Conservation (phyloP, 2,113 vertebrate species). For the Corvus moneduloides region DNA sequence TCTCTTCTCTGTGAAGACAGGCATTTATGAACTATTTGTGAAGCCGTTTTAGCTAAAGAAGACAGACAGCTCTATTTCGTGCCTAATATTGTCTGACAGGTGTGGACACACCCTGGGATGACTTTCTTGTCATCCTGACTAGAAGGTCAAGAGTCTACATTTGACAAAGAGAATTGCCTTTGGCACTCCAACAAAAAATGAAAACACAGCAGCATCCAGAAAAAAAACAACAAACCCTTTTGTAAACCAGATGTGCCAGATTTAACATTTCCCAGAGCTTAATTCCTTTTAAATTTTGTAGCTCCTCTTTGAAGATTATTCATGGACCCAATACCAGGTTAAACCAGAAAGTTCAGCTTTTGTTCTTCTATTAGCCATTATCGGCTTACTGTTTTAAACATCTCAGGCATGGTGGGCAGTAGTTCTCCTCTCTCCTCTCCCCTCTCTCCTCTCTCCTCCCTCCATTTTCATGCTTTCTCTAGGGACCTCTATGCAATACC, state of each 20-base stretch:
- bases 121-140: background rate
- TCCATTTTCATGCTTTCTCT: background rate
- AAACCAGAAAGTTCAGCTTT: conserved; percentile 32
- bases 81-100: conserved; percentile 9
- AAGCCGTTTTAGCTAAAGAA: conserved; percentile 36
- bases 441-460: background rate
- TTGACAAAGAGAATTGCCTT: conserved; percentile 34
- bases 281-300: background rate
- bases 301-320: conserved; percentile 47
- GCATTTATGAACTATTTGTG: conserved; percentile 30
- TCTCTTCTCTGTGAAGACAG: background rate
- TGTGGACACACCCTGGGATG: conserved; percentile 38
- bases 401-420: background rate
- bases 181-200: background rate
- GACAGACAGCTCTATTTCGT: conserved; percentile 43
- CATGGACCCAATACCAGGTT: background rate
- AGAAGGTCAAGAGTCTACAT: conserved; percentile 42
- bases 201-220: background rate
- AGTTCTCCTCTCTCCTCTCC: background rate
- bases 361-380: background rate
- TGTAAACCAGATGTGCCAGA: conserved; percentile 25
- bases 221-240: background rate
- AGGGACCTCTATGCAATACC: background rate
- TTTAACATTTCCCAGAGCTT: conserved; percentile 9
- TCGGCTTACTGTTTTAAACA: background rate